Percentiles rank a stretch among this genome's conserved stretches.
phyloP scores from a whole-genome alignment of 2,888 invertebrate genomes.

The Thereva nobilitata region DNA sequence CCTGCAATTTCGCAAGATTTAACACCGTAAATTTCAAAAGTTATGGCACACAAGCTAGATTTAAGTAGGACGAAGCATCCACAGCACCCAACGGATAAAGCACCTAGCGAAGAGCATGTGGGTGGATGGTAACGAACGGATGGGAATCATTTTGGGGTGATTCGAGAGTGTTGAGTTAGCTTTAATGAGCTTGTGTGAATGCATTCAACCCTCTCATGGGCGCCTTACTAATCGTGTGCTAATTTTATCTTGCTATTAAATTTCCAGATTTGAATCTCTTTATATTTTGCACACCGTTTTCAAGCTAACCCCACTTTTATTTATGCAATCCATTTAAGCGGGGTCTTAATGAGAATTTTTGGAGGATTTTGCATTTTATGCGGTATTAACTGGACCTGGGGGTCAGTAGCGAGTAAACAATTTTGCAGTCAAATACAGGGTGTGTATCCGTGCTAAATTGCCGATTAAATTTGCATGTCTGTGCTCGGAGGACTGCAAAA shows the following conservation, averaged over 20 bases:
- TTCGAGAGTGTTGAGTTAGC: too few relatives aligned
- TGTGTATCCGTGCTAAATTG: too few relatives aligned
- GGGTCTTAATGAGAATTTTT: slow-evolving; percentile 20
- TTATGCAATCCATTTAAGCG: slow-evolving; percentile 18
- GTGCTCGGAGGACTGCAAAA: too few relatives aligned
- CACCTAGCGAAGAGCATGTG: neutral
- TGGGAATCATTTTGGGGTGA: too few relatives aligned
- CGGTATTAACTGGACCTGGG: neutral
- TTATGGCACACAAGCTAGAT: slow-evolving; percentile 23
- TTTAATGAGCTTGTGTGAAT: slow-evolving; percentile 3
- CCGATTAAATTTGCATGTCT: too few relatives aligned
- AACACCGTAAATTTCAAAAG: slow-evolving; percentile 36
- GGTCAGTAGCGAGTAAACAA: neutral
- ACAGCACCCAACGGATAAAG: slow-evolving; percentile 11
- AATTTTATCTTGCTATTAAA: slow-evolving; percentile 33
- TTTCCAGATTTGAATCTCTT: slow-evolving; percentile 20
- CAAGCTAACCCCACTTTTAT: slow-evolving; percentile 17
- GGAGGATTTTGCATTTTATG: slow-evolving; percentile 9
- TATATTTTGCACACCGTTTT: slow-evolving; percentile 8
- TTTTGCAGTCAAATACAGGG: too few relatives aligned
- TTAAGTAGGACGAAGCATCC: neutral
- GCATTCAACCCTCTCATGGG: slow-evolving; percentile 11
- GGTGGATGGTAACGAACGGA: slow-evolving; percentile 9
- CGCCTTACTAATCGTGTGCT: slow-evolving; percentile 25
- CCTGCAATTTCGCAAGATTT: slow-evolving; percentile 43